Base-by-base conservation (phyloP, 2,888 invertebrate species). In the Lithophane leautieri region DNA sequence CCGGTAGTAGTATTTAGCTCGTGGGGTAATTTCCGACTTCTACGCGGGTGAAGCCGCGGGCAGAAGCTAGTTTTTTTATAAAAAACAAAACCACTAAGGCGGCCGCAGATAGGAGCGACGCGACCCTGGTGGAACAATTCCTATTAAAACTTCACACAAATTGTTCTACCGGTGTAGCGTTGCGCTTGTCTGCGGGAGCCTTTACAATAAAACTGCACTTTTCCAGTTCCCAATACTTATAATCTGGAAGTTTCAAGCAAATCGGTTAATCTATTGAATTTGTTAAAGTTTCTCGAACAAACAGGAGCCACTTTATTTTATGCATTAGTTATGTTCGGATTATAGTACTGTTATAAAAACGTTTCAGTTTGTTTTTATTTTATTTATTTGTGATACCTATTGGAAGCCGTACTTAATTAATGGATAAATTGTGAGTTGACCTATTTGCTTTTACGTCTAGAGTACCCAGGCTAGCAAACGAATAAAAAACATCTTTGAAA, bases 231-330 rank as follows among this genome's bases (percentile, higher is more conserved):
- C 58, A 62, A 76, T 69, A 81, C 73, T 79, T 78, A 83, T 68
- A 83, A 60, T 74, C 47, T 14, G 25, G 74, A 79, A 85, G 65
- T 81, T 86, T 79, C 47, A 54, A 60, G 63, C 67, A 73, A 77
- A 76, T 81, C 81, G 78, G 76, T 73, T 86, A 87, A 87, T 86
- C 83, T 74, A 34, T 78, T 52, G 77, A 79, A 79, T 70, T 70
- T 69, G 70, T 54, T 65, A 77, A 87, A 87, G 73, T 77, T 83
- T 83, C 65, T 22, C 76, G 40, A 76, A 86, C 73, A 79, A 81
- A 83, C 79, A 79, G 67, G 71, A 60, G 68, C 28, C 60, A 66
- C 71, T 79, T 81, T 85, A 72, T 81, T 87, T 78, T 79, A 77
- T 83, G 65, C 63, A 73, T 75, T 70, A 75, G 58, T 60, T 70